Base-by-base conservation (phyloP, 2,113 vertebrate species). In the Colaptes auratus region DNA sequence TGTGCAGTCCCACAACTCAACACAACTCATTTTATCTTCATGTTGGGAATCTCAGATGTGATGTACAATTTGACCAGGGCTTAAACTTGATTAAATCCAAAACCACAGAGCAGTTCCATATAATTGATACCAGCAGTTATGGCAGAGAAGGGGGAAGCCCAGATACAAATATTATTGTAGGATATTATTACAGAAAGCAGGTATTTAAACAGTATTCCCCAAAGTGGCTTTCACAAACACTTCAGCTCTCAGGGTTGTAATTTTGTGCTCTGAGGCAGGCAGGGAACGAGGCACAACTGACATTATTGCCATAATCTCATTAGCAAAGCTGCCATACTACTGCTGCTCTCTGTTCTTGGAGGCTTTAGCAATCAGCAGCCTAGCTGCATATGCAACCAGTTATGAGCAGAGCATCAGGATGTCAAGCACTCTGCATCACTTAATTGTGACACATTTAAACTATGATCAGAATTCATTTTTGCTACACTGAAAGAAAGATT, bases 61-160 rank as follows among this genome's bases (percentile, higher is more conserved):
- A 89, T 15, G 7, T 63, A 74, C 72, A 89, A 53, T 59, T 90
- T 60, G 46, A 72, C 30, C 23, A 61, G 13, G 50, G 42, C 44
- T 92, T 92, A 88, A 87, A 90, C 65, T 84, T 52, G n/a, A 78
- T 75, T 58, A 80, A 63, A 86, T 42, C 21, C 64, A 52, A 65
- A 86, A 88, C 74, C 1, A 18, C 63, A 82, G 61, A 77, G 53
- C 77, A 42, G 31, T 82, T 48, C 28, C 56, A 56, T 7, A 3
- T 89, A 89, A 83, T 10, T 27, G 23, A 60, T 42, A 65, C 53
- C 53, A 79, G 74, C 71, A 91, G 74, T 59, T 69, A 69, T 9
- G 6, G 63, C 60, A 78, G 36, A 50, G 65, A 87, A 71, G 1
- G 2, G 70, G n/a, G 23, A 53, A 53, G 81, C n/a, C 24, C 7